A percentile compares a stretch with the other conserved stretches of the same genome.
These are phyloP conservation scores for Anguilla rostrata DNA, from an alignment of 2,113 vertebrate genomes.

Conservation along the genomic window DNA sequence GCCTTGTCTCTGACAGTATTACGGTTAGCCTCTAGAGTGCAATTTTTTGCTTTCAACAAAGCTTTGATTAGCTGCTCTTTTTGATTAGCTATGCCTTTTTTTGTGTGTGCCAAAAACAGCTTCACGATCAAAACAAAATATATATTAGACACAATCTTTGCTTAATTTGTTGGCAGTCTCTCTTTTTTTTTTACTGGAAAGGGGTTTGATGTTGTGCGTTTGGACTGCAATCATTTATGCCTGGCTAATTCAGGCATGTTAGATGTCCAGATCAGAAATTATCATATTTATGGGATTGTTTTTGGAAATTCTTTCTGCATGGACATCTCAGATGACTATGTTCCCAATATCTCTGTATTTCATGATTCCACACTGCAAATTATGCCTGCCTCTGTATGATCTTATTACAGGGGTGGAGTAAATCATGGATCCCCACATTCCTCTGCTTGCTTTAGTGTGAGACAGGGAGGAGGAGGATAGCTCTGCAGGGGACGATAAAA, in stretches of 20 bases:
- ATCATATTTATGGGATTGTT: background rate
- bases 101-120: background rate
- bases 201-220: background rate
- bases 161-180: background rate
- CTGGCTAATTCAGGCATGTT: background rate
- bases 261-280: background rate
- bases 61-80: background rate
- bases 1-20: background rate
- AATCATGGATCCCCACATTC: background rate
- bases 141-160: background rate
- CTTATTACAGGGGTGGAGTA: background rate
- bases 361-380: background rate
- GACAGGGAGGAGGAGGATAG: background rate
- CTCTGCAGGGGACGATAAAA: background rate
- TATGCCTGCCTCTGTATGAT: background rate
- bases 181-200: background rate
- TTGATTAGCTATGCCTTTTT: background rate
- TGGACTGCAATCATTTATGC: background rate
- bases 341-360: background rate
- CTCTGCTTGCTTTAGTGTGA: background rate
- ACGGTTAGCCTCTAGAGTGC: background rate
- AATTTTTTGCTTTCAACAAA: background rate
- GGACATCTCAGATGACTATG: background rate
- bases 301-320: background rate
- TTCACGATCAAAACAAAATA: background rate